These are phyloP conservation scores for Petrolisthes manimaculis DNA, from an alignment of 2,888 invertebrate genomes.

Conservation along the genomic window DNA sequence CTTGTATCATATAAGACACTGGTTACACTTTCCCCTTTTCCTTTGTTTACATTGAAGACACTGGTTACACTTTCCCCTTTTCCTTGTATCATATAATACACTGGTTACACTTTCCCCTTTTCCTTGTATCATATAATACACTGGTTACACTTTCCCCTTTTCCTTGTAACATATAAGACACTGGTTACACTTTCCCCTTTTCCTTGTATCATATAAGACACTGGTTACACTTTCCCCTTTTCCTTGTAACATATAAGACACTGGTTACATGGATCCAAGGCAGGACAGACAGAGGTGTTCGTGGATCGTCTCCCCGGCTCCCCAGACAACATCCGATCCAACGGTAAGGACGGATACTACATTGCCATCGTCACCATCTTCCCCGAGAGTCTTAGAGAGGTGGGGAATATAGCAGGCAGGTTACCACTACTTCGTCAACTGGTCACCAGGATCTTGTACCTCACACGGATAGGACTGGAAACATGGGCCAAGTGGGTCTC, in stretches of 20 bases:
- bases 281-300: conserved; percentile 84
- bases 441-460: not conserved
- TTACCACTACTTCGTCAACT: conserved; percentile 44
- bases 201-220: too few species aligned
- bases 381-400: not conserved
- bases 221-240: not conserved
- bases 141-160: too few species aligned
- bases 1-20: too few species aligned
- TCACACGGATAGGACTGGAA: conserved; percentile 32
- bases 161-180: too few species aligned
- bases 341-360: conserved; percentile 50
- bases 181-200: too few species aligned
- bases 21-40: too few species aligned
- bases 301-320: conserved; percentile 77
- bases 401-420: not conserved
- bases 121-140: too few species aligned
- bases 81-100: too few species aligned
- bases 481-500: conserved; percentile 28
- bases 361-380: conserved; percentile 40
- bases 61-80: too few species aligned
- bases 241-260: conserved; percentile 72
- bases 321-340: conserved; percentile 78
- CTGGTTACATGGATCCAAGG: conserved; percentile 83
- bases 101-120: too few species aligned
- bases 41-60: too few species aligned